Conservation (phyloP, 2,113 vertebrate genomes). For the Martes martes region DNA sequence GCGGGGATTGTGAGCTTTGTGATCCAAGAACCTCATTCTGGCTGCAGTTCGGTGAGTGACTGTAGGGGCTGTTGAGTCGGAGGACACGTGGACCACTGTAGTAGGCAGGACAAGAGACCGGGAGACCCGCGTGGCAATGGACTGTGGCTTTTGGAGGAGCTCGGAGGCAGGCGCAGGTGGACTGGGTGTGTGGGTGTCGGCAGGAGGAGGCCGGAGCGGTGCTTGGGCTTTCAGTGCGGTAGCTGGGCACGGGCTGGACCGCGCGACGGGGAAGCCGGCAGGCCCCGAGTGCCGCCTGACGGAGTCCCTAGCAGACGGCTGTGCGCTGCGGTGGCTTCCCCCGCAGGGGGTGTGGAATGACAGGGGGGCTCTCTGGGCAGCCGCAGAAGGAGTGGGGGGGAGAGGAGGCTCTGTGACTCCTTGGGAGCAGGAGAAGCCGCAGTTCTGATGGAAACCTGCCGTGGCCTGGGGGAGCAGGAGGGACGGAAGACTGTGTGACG, state of each 20-base stretch:
- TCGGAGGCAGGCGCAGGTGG: not conserved
- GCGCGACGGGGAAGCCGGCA: accelerated
- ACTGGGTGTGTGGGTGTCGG: accelerated
- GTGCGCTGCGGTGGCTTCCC: not conserved
- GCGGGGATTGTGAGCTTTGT: accelerated
- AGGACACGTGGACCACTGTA: accelerated
- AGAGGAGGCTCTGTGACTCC: not conserved
- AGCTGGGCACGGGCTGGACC: accelerated
- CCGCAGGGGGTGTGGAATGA: not conserved
- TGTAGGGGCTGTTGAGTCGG: accelerated
- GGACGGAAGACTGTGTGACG: not conserved
- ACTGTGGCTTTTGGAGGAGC: accelerated
- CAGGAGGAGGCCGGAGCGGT: accelerated
- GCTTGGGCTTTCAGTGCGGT: not conserved
- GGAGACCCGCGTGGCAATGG: accelerated
- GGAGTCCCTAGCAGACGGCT: not conserved
- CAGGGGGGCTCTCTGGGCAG: not conserved
- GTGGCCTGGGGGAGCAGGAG: not conserved
- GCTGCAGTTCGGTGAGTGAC: not conserved
- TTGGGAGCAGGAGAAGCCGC: not conserved
- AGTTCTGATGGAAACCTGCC: not conserved
- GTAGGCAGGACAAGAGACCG: accelerated
- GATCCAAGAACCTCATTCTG: too few species aligned
- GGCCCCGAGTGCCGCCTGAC: not conserved
- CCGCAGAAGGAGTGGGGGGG: not conserved